phyloP scores from a whole-genome alignment of 2,113 vertebrate genomes.

The Alaudala cheleensis region DNA sequence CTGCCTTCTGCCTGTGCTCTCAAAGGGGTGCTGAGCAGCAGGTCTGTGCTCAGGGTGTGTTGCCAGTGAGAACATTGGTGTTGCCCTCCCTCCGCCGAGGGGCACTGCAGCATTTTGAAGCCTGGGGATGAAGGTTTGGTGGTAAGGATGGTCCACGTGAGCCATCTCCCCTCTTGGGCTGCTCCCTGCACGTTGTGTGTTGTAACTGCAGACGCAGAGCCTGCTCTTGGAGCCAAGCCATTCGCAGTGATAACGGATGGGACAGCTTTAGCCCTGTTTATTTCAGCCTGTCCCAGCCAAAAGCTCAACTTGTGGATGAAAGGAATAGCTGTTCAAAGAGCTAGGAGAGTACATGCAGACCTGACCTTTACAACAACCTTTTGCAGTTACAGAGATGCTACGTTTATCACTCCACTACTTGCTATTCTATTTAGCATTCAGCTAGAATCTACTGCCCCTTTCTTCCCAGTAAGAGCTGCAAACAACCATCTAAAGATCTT shows the following conservation, averaged over 20 bases:
- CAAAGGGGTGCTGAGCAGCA: neutral
- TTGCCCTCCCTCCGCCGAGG: neutral
- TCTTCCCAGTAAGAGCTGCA: neutral
- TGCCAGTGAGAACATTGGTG: fast-evolving
- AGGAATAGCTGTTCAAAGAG: neutral
- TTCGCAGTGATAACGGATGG: neutral
- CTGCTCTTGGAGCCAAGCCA: slow-evolving; percentile 6
- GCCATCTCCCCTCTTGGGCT: neutral
- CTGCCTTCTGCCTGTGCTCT: neutral
- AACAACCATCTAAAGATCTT: neutral
- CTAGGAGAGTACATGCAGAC: neutral
- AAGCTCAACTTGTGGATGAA: neutral
- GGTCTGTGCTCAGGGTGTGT: neutral
- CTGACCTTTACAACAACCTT: slow-evolving; percentile 33
- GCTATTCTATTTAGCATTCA: neutral
- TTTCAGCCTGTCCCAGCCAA: neutral
- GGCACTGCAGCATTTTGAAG: slow-evolving; percentile 11
- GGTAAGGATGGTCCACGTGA: neutral
- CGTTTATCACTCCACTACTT: neutral
- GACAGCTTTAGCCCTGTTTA: neutral
- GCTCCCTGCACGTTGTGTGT: neutral
- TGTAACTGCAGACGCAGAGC: neutral
- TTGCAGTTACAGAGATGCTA: neutral
- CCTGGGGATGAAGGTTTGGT: neutral
- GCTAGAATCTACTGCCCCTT: neutral